Evolutionary conservation across 2,888 invertebrate species (phyloP).

Genomic region (Drosophila emarginata): DNA sequence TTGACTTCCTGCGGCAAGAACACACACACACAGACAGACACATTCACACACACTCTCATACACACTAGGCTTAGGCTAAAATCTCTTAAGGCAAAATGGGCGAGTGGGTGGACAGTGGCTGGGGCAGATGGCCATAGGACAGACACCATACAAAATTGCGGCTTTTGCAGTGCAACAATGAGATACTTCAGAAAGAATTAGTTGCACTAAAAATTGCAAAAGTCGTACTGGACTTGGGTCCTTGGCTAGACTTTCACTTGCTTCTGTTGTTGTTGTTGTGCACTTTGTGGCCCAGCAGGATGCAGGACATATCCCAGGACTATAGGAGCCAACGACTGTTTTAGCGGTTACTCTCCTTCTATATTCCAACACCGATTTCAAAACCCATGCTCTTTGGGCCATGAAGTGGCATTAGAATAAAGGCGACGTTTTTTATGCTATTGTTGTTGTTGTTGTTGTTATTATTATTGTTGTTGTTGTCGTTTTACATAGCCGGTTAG

Average conservation of each 20-base stretch:
- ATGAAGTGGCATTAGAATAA: slow-evolving; percentile 74
- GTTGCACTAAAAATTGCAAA: slow-evolving; percentile 78
- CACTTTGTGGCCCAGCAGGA: slow-evolving; percentile 56
- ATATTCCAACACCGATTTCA: slow-evolving; percentile 3
- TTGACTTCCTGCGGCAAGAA: slow-evolving; percentile 69
- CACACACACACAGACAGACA: slow-evolving; percentile 33
- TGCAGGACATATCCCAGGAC: slow-evolving; percentile 29
- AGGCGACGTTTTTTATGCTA: slow-evolving; percentile 68
- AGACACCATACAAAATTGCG: slow-evolving; percentile 74
- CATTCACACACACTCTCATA: slow-evolving; percentile 28
- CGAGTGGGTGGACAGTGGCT: background rate
- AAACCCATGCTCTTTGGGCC: slow-evolving; percentile 39
- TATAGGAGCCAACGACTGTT: slow-evolving; percentile 56
- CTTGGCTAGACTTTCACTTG: slow-evolving; percentile 59
- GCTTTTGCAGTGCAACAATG: slow-evolving; percentile 75
- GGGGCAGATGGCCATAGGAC: slow-evolving; percentile 22
- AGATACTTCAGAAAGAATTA: slow-evolving; percentile 79
- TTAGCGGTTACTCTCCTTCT: slow-evolving; percentile 44
- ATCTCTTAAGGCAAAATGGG: background rate
- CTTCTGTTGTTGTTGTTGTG: slow-evolving; percentile 16
- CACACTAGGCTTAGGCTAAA: slow-evolving; percentile 55
- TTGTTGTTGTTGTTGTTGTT: slow-evolving; percentile 30
- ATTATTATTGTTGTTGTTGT: slow-evolving; percentile 36
- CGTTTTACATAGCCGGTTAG: slow-evolving; percentile 67
- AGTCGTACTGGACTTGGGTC: slow-evolving; percentile 57